These are phyloP conservation scores for Ommatoiulus sabulosus DNA, from an alignment of 2,888 invertebrate species.

Conservation along the genomic window DNA sequence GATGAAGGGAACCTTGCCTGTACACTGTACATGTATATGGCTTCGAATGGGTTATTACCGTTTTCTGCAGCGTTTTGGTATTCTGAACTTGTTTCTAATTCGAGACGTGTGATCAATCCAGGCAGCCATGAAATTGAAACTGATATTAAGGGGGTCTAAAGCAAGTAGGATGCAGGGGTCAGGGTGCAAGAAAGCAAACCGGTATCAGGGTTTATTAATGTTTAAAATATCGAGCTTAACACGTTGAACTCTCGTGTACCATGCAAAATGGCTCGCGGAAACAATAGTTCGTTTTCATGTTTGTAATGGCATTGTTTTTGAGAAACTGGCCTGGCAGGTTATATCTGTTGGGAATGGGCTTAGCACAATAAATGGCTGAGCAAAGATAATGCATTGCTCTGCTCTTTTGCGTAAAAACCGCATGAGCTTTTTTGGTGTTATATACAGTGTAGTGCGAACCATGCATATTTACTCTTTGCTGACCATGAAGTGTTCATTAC, in stretches of 20 bases:
- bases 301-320: not conserved
- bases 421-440: no score
- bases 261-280: not conserved
- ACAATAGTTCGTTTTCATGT: not conserved
- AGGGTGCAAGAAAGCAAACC: not conserved
- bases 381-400: no score
- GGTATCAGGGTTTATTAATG: not conserved
- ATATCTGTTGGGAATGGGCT: no score
- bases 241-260: not conserved
- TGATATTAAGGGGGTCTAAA: slow-evolving; percentile 27
- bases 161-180: slow-evolving; percentile 28
- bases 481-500: no score
- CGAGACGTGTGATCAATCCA: slow-evolving; percentile 34
- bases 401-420: no score
- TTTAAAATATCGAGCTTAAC: not conserved
- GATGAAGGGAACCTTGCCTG: not conserved
- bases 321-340: no score
- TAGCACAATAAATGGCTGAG: no score
- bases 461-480: no score
- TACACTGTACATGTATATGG: not conserved
- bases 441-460: no score
- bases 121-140: slow-evolving; percentile 34
- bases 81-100: slow-evolving; percentile 27
- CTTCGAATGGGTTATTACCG: slow-evolving; percentile 18
- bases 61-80: slow-evolving; percentile 34